Evolutionary conservation across 2,113 vertebrate genomes (phyloP).

Genomic region (Fregetta grallaria): DNA sequence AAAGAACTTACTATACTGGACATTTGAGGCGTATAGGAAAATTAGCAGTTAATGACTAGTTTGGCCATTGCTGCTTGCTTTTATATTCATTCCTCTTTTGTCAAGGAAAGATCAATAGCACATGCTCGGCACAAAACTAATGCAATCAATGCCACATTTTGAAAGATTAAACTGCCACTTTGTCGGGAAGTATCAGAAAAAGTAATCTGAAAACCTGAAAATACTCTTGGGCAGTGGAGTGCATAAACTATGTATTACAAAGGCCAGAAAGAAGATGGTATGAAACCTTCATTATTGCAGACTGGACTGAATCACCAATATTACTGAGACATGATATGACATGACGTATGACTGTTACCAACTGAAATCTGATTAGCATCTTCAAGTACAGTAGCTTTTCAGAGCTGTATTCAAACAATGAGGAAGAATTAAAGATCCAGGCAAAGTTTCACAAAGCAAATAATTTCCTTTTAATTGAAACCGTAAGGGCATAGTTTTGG

Average conservation of each 20-base stretch:
- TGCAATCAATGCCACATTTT: background rate
- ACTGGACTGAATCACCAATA: background rate
- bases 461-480: constrained; percentile 53
- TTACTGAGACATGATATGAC: background rate
- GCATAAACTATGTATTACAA: background rate
- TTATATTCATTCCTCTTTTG: background rate
- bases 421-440: background rate
- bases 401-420: constrained; percentile 7
- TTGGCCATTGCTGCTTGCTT: background rate
- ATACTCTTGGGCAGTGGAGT: background rate
- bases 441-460: constrained; percentile 45
- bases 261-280: background rate
- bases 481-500: background rate
- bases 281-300: background rate
- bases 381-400: constrained; percentile 46
- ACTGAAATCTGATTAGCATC: constrained; percentile 1
- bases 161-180: background rate
- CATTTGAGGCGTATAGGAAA: background rate
- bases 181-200: background rate
- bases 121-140: background rate
- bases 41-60: background rate
- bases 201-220: background rate
- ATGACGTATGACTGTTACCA: background rate
- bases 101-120: background rate
- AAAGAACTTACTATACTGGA: background rate